Percentiles rank a stretch among this genome's conserved stretches.
Conservation (phyloP, 2,888 invertebrate species). For the Dorcus parallelipipedus region DNA sequence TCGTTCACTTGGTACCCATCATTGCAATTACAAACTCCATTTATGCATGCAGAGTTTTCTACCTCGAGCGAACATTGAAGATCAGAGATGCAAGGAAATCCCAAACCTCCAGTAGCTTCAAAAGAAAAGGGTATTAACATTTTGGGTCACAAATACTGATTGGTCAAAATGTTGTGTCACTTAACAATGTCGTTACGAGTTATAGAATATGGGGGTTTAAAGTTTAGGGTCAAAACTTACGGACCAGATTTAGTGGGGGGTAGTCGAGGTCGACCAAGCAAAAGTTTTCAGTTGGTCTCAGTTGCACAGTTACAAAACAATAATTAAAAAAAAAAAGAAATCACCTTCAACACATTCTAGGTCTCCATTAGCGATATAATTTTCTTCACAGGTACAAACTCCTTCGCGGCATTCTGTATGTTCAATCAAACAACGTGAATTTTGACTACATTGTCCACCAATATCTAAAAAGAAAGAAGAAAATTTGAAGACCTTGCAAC, state of each 20-base stretch:
- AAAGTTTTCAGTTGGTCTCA: too few relatives aligned
- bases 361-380: slow-evolving; percentile 2
- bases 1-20: background rate
- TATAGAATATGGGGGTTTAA: too few relatives aligned
- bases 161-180: background rate
- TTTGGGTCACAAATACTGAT: too few relatives aligned
- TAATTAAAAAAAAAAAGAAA: background rate
- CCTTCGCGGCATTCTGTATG: slow-evolving; percentile 5
- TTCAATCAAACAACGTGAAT: slow-evolving; percentile 4
- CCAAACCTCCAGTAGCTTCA: background rate
- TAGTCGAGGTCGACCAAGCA: too few relatives aligned
- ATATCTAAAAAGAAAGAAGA: slow-evolving; percentile 9
- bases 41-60: slow-evolving; percentile 6
- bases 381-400: slow-evolving; percentile 6
- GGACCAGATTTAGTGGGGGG: too few relatives aligned
- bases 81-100: slow-evolving; percentile 3
- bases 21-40: slow-evolving; percentile 7
- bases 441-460: slow-evolving; percentile 6
- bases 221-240: too few relatives aligned
- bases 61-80: slow-evolving; percentile 4
- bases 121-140: background rate
- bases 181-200: too few relatives aligned
- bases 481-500: background rate
- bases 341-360: slow-evolving; percentile 10
- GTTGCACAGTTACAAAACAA: too few relatives aligned